phyloP scores from a whole-genome alignment of 2,888 invertebrate species.

The Patella ulyssiponensis region DNA sequence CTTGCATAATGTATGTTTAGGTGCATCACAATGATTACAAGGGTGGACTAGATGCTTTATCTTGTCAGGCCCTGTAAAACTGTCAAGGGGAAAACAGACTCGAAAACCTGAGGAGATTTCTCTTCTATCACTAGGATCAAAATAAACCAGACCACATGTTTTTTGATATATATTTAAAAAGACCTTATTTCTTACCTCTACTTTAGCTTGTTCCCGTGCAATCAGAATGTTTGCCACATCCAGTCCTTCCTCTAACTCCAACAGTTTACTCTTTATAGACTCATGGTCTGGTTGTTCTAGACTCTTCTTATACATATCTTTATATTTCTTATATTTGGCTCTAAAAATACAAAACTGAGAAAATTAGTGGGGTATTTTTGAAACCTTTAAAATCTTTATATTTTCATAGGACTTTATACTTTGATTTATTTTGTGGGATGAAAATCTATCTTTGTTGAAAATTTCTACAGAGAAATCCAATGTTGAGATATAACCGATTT shows the following conservation, averaged over 20 bases:
- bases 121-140: not conserved
- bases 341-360: slow-evolving; percentile 50
- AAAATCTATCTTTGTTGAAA: no score
- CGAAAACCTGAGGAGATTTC: not conserved
- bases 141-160: not conserved
- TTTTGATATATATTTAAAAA: not conserved
- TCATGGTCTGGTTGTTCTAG: slow-evolving; percentile 82
- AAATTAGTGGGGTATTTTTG: no score
- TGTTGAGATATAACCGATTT: no score
- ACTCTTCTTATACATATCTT: slow-evolving; percentile 81
- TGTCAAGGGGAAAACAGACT: not conserved
- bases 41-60: no score
- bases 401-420: no score
- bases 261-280: slow-evolving; percentile 81
- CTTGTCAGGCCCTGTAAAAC: not conserved
- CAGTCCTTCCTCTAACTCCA: slow-evolving; percentile 83
- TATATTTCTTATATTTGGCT: slow-evolving; percentile 80
- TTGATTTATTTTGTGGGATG: no score
- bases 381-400: no score
- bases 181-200: slow-evolving; percentile 76
- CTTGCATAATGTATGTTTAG: no score
- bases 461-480: no score
- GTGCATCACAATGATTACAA: no score
- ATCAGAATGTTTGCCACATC: slow-evolving; percentile 83
- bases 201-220: slow-evolving; percentile 85